phyloP scores from a whole-genome alignment of 2,888 invertebrate species.

The Dryococelus australis region DNA sequence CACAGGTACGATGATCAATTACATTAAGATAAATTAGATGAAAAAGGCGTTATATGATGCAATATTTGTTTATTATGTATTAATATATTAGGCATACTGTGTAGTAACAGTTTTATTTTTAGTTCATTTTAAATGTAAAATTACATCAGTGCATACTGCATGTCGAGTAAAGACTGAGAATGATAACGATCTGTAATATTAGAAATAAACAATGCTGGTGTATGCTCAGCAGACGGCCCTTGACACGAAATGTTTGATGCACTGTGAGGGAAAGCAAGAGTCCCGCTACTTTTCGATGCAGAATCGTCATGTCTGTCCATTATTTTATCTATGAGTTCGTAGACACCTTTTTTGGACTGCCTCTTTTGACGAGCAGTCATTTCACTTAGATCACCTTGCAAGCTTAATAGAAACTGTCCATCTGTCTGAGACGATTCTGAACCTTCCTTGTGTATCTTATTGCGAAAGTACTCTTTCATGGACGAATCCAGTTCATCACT shows the following conservation, averaged over 20 bases:
- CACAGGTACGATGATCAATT: not conserved
- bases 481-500: slow-evolving; percentile 4
- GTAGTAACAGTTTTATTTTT: not conserved
- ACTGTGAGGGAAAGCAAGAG: not conserved
- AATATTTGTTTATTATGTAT: too few species aligned
- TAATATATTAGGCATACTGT: too few species aligned
- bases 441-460: not conserved
- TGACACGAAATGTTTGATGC: not conserved
- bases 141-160: not conserved
- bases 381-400: not conserved
- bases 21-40: not conserved
- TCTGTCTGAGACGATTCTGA: not conserved
- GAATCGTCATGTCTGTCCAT: not conserved
- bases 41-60: not conserved
- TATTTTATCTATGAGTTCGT: not conserved
- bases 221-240: not conserved
- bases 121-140: not conserved
- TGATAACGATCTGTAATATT: not conserved
- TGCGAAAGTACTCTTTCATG: not conserved
- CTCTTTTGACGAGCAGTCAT: not conserved
- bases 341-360: not conserved
- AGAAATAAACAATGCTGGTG: not conserved
- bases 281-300: not conserved
- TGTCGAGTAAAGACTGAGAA: too few species aligned
- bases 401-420: not conserved